A percentile compares a stretch with the other conserved stretches of the same genome.
These are phyloP conservation scores for Fulica atra DNA, from an alignment of 2,113 vertebrate genomes.

Conservation along the genomic window DNA sequence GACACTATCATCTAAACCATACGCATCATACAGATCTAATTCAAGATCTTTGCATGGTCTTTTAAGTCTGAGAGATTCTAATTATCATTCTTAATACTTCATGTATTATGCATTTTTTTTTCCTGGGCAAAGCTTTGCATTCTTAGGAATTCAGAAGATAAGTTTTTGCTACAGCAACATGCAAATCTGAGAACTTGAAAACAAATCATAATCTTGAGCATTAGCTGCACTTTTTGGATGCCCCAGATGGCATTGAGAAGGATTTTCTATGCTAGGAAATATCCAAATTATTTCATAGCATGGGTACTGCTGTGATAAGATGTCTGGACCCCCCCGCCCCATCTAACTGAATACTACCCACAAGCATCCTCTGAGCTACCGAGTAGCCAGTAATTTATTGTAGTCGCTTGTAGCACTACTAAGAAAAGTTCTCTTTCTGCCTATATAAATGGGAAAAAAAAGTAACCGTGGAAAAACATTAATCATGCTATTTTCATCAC, in stretches of 20 bases:
- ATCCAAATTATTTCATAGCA: neutral
- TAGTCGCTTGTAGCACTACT: neutral
- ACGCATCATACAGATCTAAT: neutral
- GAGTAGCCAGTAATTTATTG: neutral
- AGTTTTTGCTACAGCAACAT: neutral
- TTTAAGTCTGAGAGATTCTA: neutral
- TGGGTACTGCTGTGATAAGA: neutral
- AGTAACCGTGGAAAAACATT: neutral
- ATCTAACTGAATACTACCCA: neutral
- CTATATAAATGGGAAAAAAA: neutral
- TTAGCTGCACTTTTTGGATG: neutral
- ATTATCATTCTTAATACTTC: neutral
- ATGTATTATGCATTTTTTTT: neutral
- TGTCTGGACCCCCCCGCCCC: neutral
- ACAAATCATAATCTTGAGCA: neutral
- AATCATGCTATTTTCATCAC: neutral
- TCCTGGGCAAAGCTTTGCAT: neutral
- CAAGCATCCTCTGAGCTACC: neutral
- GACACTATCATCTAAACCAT: neutral
- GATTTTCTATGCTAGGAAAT: neutral
- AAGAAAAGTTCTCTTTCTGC: neutral
- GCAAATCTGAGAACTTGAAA: neutral
- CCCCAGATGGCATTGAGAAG: neutral
- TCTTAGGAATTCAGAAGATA: neutral
- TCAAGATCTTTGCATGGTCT: neutral